Evolutionary conservation across 30 jellyfish, hydroid and myxozoan species (phyloP).

Genomic region (Hydractinia echinata): DNA sequence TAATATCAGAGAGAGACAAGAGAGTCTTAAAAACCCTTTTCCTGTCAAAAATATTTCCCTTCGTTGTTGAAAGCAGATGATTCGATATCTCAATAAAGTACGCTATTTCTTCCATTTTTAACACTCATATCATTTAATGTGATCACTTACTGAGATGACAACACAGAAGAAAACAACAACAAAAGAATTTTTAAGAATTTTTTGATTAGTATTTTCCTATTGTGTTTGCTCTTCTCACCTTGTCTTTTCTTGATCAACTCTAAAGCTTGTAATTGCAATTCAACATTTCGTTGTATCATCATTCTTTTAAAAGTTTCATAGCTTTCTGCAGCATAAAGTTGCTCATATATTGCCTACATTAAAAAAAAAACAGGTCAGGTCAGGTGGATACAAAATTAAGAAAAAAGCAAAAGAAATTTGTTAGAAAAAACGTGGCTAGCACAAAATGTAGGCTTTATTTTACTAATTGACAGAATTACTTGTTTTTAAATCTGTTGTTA

Average conservation of each 20-base stretch:
- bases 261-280: slow-evolving; percentile 89
- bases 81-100: too few relatives aligned
- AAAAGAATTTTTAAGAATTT: background rate
- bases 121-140: too few relatives aligned
- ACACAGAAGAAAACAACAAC: too few relatives aligned
- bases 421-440: background rate
- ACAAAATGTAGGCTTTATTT: too few relatives aligned
- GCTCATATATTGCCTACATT: slow-evolving; percentile 79
- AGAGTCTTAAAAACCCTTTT: too few relatives aligned
- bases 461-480: too few relatives aligned
- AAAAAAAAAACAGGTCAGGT: slow-evolving; percentile 5
- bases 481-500: too few relatives aligned
- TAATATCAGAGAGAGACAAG: too few relatives aligned
- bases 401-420: background rate
- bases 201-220: background rate
- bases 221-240: slow-evolving; percentile 13
- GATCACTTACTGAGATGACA: too few relatives aligned
- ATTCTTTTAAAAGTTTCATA: slow-evolving; percentile 81
- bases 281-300: slow-evolving; percentile 95
- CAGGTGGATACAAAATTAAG: background rate
- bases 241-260: slow-evolving; percentile 74
- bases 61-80: too few relatives aligned
- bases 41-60: too few relatives aligned
- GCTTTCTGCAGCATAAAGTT: slow-evolving; percentile 96
- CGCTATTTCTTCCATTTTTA: too few relatives aligned